These are phyloP conservation scores for Emydoidea blandingii DNA, from an alignment of 2,797 vertebrate genomes.

Conservation along the genomic window DNA sequence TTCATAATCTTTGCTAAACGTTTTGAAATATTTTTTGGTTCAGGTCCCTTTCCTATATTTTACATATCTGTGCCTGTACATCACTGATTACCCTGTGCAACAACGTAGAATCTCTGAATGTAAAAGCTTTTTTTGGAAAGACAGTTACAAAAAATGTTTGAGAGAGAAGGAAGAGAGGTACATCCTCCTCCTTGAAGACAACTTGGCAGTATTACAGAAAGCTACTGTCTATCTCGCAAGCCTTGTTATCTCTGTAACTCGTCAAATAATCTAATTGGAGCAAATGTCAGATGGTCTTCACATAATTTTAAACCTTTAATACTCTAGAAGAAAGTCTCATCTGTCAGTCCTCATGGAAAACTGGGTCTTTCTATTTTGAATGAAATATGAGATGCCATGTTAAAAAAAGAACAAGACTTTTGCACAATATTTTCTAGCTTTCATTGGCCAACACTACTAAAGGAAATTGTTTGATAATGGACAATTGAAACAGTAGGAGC, in stretches of 20 bases:
- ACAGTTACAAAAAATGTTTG: neutral
- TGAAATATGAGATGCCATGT: slow-evolving; percentile 35
- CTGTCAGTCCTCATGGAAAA: neutral
- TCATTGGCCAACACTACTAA: neutral
- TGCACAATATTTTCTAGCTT: neutral
- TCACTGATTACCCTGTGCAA: neutral
- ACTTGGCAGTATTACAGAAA: neutral
- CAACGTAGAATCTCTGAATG: neutral
- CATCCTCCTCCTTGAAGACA: neutral
- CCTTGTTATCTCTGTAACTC: neutral
- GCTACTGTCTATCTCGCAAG: neutral
- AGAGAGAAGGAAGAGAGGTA: neutral
- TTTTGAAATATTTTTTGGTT: neutral
- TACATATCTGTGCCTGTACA: neutral
- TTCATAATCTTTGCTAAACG: neutral
- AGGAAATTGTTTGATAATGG: neutral
- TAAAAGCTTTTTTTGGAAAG: neutral
- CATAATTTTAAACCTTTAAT: slow-evolving; percentile 57
- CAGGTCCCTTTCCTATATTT: neutral
- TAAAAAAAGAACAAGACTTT: neutral
- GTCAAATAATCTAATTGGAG: neutral
- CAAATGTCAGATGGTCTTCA: neutral
- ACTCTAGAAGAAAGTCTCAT: slow-evolving; percentile 53
- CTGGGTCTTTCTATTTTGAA: slow-evolving; percentile 49
- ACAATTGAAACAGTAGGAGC: neutral